Percentiles rank a stretch among this genome's conserved stretches.
These are phyloP conservation scores for Zele albiditarsus DNA, from an alignment of 2,888 invertebrate species.

Conservation along the genomic window DNA sequence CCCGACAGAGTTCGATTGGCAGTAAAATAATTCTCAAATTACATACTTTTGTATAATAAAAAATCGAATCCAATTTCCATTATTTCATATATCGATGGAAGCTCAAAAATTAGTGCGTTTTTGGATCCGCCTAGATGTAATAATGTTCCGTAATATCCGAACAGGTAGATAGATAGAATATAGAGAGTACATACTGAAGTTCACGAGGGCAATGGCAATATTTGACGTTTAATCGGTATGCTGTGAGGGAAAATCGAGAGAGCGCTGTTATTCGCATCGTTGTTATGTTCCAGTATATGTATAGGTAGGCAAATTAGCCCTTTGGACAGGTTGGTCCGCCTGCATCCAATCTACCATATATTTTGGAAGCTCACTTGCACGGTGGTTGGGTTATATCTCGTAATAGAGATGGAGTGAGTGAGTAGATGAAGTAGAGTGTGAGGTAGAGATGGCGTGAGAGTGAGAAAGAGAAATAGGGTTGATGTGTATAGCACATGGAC, in stretches of 20 bases:
- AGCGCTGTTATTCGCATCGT: neutral
- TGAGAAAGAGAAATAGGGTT: conserved; percentile 14
- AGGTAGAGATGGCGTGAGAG: neutral
- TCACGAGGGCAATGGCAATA: neutral
- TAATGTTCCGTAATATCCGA: too few relatives aligned
- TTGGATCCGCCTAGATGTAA: too few relatives aligned
- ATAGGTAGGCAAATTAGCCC: conserved; percentile 28
- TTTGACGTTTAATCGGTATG: neutral
- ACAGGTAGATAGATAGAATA: neutral
- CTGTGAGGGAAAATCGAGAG: neutral
- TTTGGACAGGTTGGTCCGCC: conserved; percentile 16
- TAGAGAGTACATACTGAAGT: neutral
- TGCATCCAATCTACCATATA: conserved; percentile 30
- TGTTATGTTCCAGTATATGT: neutral
- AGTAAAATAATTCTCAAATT: too few relatives aligned
- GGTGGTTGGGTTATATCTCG: conserved; percentile 19
- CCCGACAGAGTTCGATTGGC: too few relatives aligned
- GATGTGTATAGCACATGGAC: conserved; percentile 27
- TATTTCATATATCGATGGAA: too few relatives aligned
- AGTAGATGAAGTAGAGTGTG: neutral
- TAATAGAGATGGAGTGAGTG: neutral
- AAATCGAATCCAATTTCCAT: too few relatives aligned
- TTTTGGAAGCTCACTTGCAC: conserved; percentile 16
- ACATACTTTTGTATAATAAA: too few relatives aligned
- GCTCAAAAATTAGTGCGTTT: too few relatives aligned